A percentile compares a stretch with the other conserved stretches of the same genome.
Evolutionary conservation across 2,888 invertebrate species (phyloP).

Genomic region (Rhaphigaster nebulosa): DNA sequence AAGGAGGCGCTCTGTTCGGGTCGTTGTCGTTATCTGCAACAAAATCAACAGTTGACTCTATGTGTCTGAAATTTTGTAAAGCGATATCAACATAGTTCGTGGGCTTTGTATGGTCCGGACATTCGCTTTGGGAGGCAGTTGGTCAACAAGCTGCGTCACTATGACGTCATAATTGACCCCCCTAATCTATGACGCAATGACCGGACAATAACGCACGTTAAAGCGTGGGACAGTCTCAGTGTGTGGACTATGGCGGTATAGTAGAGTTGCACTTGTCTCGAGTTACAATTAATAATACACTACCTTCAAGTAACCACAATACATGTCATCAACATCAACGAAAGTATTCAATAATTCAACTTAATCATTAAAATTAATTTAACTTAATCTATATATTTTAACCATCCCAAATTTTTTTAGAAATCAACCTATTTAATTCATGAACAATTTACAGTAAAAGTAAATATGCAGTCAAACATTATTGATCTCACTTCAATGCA

Average conservation of each 20-base stretch:
- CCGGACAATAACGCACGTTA: conserved; percentile 13
- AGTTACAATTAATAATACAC: neutral
- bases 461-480: too few species aligned
- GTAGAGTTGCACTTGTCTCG: neutral
- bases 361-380: too few species aligned
- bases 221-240: conserved; percentile 42
- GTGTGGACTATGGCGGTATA: neutral
- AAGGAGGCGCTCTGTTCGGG: conserved; percentile 92
- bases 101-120: neutral
- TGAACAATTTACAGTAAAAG: too few species aligned
- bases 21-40: conserved; percentile 90
- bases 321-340: too few species aligned
- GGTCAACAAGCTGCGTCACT: conserved; percentile 50
- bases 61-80: neutral
- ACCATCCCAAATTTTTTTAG: too few species aligned
- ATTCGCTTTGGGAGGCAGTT: conserved; percentile 45
- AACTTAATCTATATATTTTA: too few species aligned
- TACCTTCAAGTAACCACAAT: too few species aligned
- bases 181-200: neutral
- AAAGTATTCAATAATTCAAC: too few species aligned
- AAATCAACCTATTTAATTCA: too few species aligned
- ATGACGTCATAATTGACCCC: conserved; percentile 53
- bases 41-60: neutral
- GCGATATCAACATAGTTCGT: conserved; percentile 2
- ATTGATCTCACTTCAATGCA: too few species aligned